Evolutionary conservation across 1,140 invertebrate genomes (phyloP).

Genomic region (Sarcophaga peregrina): DNA sequence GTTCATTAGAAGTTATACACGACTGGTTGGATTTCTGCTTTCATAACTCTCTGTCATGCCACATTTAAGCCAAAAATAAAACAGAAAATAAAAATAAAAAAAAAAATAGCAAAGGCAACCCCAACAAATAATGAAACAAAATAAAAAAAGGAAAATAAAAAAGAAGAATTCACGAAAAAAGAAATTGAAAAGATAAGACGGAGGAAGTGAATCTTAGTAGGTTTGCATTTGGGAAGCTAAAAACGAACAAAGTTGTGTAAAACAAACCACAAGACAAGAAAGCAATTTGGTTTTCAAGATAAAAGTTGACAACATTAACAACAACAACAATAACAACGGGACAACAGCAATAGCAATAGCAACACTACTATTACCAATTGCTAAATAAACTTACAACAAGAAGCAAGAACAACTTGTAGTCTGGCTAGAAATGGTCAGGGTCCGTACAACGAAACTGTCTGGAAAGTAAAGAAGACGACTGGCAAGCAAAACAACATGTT

Average conservation of each 20-base stretch:
- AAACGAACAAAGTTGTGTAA: background rate
- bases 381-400: too few species aligned
- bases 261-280: conserved; percentile 36
- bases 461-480: too few species aligned
- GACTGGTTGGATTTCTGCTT: background rate
- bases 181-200: background rate
- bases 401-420: too few species aligned
- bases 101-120: background rate
- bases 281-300: conserved; percentile 34
- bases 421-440: too few species aligned
- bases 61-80: background rate
- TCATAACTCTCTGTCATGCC: background rate
- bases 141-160: background rate
- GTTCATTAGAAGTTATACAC: conserved; percentile 9
- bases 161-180: background rate
- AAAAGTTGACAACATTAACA: background rate
- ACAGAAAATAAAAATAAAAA: background rate
- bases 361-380: background rate
- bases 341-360: background rate
- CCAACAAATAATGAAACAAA: background rate
- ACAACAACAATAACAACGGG: background rate
- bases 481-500: too few species aligned
- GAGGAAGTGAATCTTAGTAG: too few species aligned
- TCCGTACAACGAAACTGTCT: too few species aligned
- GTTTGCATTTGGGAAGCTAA: background rate